phyloP scores from a whole-genome alignment of 2,113 vertebrate species.

The Dromiciops gliroides region DNA sequence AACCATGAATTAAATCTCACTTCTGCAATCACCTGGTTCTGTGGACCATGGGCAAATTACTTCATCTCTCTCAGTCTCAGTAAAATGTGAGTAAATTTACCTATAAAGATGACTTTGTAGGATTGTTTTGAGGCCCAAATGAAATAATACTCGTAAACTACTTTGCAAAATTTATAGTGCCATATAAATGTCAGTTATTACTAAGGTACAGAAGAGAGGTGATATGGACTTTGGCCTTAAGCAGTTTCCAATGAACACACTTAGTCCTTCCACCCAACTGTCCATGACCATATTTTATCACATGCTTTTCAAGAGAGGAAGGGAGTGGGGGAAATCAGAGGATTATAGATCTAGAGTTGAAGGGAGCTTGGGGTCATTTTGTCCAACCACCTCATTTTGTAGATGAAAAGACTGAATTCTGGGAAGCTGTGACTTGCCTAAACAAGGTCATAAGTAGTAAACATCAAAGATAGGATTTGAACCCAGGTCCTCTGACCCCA shows the following conservation, averaged over 20 bases:
- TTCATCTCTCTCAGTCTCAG: neutral
- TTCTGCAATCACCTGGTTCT: neutral
- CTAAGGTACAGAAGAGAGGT: neutral
- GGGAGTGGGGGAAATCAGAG: neutral
- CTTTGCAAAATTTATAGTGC: neutral
- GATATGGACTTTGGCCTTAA: neutral
- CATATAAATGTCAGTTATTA: neutral
- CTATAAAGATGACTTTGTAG: neutral
- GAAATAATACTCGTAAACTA: neutral
- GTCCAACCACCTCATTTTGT: neutral
- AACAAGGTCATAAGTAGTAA: neutral
- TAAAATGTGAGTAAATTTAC: neutral
- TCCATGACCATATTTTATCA: neutral
- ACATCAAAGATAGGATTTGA: neutral
- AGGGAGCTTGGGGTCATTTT: neutral
- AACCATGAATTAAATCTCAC: neutral
- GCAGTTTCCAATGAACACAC: neutral
- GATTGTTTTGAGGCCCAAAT: neutral
- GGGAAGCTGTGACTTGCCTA: neutral
- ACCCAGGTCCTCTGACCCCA: neutral
- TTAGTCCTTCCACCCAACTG: neutral
- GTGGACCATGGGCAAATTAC: neutral
- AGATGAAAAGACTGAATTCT: neutral
- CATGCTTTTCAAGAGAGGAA: neutral
- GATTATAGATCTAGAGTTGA: neutral